Base-by-base conservation (phyloP, 2,888 invertebrate species). In the Euplagia quadripunctaria region DNA sequence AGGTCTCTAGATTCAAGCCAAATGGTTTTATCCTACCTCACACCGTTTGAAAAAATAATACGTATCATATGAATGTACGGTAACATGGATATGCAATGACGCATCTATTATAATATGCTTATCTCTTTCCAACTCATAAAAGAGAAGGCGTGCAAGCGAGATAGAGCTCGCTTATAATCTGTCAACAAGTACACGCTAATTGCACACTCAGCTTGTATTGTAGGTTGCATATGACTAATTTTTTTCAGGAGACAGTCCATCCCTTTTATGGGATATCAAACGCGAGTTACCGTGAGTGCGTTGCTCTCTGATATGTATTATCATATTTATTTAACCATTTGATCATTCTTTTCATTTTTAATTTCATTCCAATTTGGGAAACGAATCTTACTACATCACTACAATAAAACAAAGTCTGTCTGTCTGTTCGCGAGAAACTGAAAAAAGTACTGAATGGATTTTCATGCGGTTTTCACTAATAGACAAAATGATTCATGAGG, bases 151-250 rank as follows among this genome's bases (percentile, higher is more conserved):
- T 72, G 77, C 31, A 82, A 89, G 72, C 74, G 85, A 84, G 88
- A 90, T 20, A 66, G 41, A 76, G 55, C 68, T 78, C 74, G 68
- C 82, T 84, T 83, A 88, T 89, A 90, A 90, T 92, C 90, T 90
- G 91, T 90, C 89, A 92, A 92, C 92, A 92, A 92, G 91, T 88
- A 87, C 82, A 86, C 90, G 87, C 90, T 92, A 92, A 92, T 92
- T 92, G 92, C 90, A 89, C 87, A 87, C 91, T 90, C 88, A 85
- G 84, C 80, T 87, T 83, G 85, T 79, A 81, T 74, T 17, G 71
- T 87, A 70, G 78, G 76, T 81, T 83, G 80, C 41, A 78, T 52
- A 83, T 73, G 42, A 67, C 2, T 79, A 76, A 7, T 4, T 1
- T 0, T 58, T 52, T 68, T 71, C 42, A 42, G 6, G 52, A 66